phyloP scores from a whole-genome alignment of 2,797 vertebrate species.

The Rhodeus uyekii region DNA sequence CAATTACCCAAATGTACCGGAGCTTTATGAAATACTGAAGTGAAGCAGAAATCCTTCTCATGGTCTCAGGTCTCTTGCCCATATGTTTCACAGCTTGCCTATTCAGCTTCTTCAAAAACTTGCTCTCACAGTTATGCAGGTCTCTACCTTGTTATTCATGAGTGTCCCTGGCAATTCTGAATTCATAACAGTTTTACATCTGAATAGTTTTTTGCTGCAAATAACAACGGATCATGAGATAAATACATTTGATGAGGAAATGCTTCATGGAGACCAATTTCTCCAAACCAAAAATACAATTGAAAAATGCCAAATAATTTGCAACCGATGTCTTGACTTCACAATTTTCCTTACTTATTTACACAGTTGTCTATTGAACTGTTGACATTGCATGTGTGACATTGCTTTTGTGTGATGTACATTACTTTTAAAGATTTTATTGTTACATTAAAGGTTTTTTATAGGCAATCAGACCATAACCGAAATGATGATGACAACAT shows the following conservation, averaged over 20 bases:
- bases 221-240: background rate
- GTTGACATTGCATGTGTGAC: background rate
- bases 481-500: conserved; percentile 24
- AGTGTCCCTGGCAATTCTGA: too few relatives aligned
- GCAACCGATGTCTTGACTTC: too few relatives aligned
- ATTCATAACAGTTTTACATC: conserved; percentile 16
- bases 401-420: background rate
- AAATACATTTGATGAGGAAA: background rate
- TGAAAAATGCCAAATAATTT: background rate
- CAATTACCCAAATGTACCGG: conserved; percentile 63
- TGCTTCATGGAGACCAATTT: background rate
- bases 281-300: background rate
- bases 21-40: conserved; percentile 62
- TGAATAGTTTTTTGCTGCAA: conserved; percentile 8
- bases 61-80: conserved; percentile 12
- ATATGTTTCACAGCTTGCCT: conserved; percentile 28
- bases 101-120: conserved; percentile 11
- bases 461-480: background rate
- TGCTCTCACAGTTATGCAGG: conserved; percentile 7
- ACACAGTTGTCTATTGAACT: too few relatives aligned
- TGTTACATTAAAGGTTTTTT: background rate
- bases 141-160: too few relatives aligned
- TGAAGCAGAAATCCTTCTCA: conserved; percentile 24
- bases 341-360: background rate
- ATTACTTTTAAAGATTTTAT: background rate